Conservation (phyloP, 2,113 vertebrate species). For the Piprites chloris region DNA sequence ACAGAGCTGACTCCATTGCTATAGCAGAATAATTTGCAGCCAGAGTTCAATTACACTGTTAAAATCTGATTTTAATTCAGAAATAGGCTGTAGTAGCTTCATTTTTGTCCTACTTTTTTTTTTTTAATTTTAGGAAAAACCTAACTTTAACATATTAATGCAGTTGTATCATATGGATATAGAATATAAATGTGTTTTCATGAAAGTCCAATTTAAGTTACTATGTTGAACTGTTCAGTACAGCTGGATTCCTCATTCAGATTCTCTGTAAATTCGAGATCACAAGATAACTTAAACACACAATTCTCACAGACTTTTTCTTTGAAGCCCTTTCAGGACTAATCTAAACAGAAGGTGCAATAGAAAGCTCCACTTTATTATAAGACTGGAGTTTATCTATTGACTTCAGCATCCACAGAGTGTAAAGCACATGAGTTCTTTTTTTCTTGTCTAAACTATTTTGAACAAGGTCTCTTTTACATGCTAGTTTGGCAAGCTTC, state of each 20-base stretch:
- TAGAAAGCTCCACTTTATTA: not conserved
- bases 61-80: not conserved
- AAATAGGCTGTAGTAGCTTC: not conserved
- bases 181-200: not conserved
- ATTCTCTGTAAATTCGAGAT: not conserved
- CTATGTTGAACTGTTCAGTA: not conserved
- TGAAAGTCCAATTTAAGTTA: not conserved
- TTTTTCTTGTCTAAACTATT: constrained; percentile 57
- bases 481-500: constrained; percentile 61
- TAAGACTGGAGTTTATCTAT: not conserved
- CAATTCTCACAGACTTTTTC: not conserved
- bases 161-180: not conserved
- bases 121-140: not conserved
- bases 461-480: constrained; percentile 33
- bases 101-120: not conserved
- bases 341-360: not conserved
- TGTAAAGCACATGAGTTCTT: not conserved
- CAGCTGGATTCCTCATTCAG: not conserved
- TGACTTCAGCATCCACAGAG: not conserved
- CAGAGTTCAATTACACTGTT: not conserved
- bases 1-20: not conserved
- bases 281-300: not conserved
- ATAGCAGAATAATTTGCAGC: not conserved
- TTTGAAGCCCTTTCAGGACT: not conserved
- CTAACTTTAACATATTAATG: not conserved